phyloP scores from a whole-genome alignment of 2,888 invertebrate genomes.

The Aethes cnicana region DNA sequence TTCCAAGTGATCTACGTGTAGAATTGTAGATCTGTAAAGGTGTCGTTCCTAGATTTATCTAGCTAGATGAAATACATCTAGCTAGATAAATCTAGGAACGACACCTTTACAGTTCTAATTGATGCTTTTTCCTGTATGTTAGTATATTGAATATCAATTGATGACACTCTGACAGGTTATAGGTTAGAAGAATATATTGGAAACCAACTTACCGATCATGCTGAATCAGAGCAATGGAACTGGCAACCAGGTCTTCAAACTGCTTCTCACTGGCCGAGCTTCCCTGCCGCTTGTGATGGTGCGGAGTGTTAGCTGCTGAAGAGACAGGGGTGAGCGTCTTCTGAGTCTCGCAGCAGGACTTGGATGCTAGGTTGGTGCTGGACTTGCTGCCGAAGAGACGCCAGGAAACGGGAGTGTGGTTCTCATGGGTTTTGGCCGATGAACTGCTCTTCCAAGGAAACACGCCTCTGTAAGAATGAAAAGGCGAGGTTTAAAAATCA shows the following conservation, averaged over 20 bases:
- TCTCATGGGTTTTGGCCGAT: constrained; percentile 59
- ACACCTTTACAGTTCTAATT: too few relatives aligned
- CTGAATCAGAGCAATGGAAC: constrained; percentile 88
- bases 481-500: constrained; percentile 7
- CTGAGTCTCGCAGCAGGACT: constrained; percentile 55
- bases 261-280: constrained; percentile 80
- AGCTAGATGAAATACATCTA: too few relatives aligned
- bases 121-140: too few relatives aligned
- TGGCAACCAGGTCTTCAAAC: constrained; percentile 84
- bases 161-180: too few relatives aligned
- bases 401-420: constrained; percentile 58
- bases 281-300: constrained; percentile 71
- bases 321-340: constrained; percentile 63
- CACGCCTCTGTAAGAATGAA: constrained; percentile 75
- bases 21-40: too few relatives aligned
- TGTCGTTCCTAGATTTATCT: too few relatives aligned
- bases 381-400: constrained; percentile 71
- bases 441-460: constrained; percentile 78
- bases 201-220: constrained; percentile 81
- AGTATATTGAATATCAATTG: too few relatives aligned
- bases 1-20: too few relatives aligned
- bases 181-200: too few relatives aligned
- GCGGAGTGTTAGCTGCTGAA: constrained; percentile 67
- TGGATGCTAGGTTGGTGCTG: constrained; percentile 59
- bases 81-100: too few relatives aligned